Base-by-base conservation (phyloP, 1,140 invertebrate genomes). In the Hylyphantes graminicola region DNA sequence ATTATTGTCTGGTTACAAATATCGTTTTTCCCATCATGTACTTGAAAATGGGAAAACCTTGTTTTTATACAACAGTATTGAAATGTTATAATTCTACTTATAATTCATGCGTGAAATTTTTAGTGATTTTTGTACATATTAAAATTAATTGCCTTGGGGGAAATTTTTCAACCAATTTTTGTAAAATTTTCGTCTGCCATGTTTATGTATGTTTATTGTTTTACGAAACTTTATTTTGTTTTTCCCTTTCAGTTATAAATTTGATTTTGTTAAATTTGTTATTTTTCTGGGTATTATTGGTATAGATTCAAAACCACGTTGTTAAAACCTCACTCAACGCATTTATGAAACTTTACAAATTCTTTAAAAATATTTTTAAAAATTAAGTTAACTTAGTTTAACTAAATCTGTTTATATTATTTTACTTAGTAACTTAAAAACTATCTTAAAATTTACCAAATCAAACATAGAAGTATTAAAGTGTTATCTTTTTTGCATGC, bases 241-340 rank as follows among this genome's bases (percentile, higher is more conserved):
- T 76, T 19, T 19, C 13, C 59, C 48, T 64, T 19, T 12, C 53
- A 21, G 21, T 17, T 57, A 74, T 74, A 53, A 12, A 17, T 63
- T 76, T 63, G 21, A 51, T 76, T 76, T 76, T 76, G 74, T 76
- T 76, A 63, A 74, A 76, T 64, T 64, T 64, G 74, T 76, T 76
- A 51, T 2, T 21, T 11, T 63, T 76, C 13, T 21, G 19, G n/a
- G 54, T 13, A 61, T 76, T 63, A 76, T 63, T 63, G 13, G 8
- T 9, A 53, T 59, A n/a, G 10, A 76, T 76, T 76, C 57, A 76
- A 76, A 76, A 76, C 74, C 74, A 76, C 74, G 53, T 61, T 64
- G 74, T 76, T 76, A 76, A 76, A 75, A 57, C 48, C 15, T 74
- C 72, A 74, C 72, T 65, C 17, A 5, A 35, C 35, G 35, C 35